A percentile compares a stretch with the other conserved stretches of the same genome.
Conservation (phyloP, 1,140 invertebrate species). For the Radopholus similis region DNA sequence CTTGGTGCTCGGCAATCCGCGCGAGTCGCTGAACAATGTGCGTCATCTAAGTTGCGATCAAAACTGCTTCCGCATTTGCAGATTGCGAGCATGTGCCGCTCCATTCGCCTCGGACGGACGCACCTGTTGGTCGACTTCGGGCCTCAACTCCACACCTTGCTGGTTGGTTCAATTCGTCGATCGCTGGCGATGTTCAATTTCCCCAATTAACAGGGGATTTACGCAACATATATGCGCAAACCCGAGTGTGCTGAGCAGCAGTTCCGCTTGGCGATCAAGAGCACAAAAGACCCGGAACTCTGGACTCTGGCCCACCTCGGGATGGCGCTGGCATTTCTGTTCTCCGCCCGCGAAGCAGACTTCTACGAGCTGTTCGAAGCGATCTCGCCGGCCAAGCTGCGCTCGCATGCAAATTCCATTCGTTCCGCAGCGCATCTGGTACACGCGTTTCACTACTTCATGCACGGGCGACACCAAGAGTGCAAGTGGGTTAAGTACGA, state of each 20-base stretch:
- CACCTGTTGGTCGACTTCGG: slow-evolving; percentile 32
- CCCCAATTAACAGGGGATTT: slow-evolving; percentile 34
- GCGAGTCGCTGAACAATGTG: slow-evolving; percentile 32
- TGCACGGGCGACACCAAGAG: slow-evolving; percentile 24
- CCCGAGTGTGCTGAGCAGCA: slow-evolving; percentile 31
- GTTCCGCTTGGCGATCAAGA: slow-evolving; percentile 22
- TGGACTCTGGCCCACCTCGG: slow-evolving; percentile 28
- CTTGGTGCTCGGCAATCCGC: slow-evolving; percentile 30
- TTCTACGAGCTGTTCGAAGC: slow-evolving; percentile 34
- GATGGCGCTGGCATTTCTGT: slow-evolving; percentile 26
- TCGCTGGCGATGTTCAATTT: neutral
- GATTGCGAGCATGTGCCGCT: neutral
- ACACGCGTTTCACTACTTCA: slow-evolving; percentile 30
- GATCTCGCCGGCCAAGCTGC: slow-evolving; percentile 22
- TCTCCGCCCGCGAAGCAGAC: slow-evolving; percentile 21
- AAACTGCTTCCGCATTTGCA: neutral
- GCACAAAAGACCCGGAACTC: slow-evolving; percentile 21
- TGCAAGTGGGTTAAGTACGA: slow-evolving; percentile 29
- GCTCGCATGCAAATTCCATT: slow-evolving; percentile 20
- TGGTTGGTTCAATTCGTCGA: slow-evolving; percentile 15
- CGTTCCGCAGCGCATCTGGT: slow-evolving; percentile 29
- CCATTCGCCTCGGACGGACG: neutral
- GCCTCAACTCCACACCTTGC: slow-evolving; percentile 34
- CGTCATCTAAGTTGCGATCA: slow-evolving; percentile 20
- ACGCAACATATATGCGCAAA: slow-evolving; percentile 25